Percentiles rank a stretch among this genome's conserved stretches.
Evolutionary conservation across 2,888 invertebrate genomes (phyloP).

Genomic region (Cheiracanthium punctorium): DNA sequence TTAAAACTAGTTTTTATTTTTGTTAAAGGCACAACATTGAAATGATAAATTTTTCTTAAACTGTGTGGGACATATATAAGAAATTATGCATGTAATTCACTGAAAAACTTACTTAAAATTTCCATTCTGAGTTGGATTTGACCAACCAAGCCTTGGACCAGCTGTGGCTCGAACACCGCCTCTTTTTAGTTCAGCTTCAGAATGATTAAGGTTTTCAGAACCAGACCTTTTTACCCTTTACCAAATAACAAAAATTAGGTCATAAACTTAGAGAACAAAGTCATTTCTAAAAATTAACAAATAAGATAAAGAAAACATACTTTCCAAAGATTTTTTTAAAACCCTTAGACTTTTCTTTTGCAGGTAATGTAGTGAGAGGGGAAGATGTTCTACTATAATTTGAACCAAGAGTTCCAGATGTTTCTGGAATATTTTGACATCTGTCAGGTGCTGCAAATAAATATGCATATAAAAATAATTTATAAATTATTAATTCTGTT

Average conservation of each 20-base stretch:
- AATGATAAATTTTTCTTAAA: too few relatives aligned
- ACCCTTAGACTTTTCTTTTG: slow-evolving; percentile 79
- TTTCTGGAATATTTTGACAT: slow-evolving; percentile 5
- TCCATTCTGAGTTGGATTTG: slow-evolving; percentile 14
- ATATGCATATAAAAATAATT: too few relatives aligned
- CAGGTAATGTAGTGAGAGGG: slow-evolving; percentile 17
- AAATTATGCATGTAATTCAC: too few relatives aligned
- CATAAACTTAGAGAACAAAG: too few relatives aligned
- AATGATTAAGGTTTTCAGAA: slow-evolving; percentile 59
- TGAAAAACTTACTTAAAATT: slow-evolving; percentile 41
- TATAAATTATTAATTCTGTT: too few relatives aligned
- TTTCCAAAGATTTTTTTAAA: slow-evolving; percentile 82
- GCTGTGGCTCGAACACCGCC: slow-evolving; percentile 85
- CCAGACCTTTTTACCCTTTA: slow-evolving; percentile 55
- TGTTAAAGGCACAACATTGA: too few relatives aligned
- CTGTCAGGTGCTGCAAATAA: slow-evolving; percentile 33
- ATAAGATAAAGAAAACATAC: slow-evolving; percentile 37
- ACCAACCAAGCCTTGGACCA: slow-evolving; percentile 80
- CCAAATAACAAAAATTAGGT: not conserved
- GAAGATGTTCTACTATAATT: slow-evolving; percentile 33
- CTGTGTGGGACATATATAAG: too few relatives aligned
- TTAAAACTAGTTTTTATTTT: too few relatives aligned
- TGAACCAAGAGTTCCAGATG: not conserved
- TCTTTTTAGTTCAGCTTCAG: slow-evolving; percentile 81
- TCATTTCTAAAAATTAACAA: too few relatives aligned